A percentile compares a stretch with the other conserved stretches of the same genome.
phyloP scores from a whole-genome alignment of 1,140 invertebrate species.

The Cherax quadricarinatus region DNA sequence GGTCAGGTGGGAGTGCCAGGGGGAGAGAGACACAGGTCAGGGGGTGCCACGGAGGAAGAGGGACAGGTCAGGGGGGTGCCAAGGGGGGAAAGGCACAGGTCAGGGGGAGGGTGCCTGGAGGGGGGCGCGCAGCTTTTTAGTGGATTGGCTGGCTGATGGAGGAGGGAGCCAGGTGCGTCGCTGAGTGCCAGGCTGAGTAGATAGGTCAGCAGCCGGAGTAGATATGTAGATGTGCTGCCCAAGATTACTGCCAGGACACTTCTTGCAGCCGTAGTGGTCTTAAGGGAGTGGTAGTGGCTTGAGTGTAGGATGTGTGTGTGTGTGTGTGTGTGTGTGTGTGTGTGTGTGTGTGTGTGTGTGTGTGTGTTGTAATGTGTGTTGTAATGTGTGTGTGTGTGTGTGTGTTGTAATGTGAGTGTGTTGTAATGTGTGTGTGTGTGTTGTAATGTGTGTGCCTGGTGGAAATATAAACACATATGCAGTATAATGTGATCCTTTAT shows the following conservation, averaged over 20 bases:
- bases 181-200: conserved; percentile 29
- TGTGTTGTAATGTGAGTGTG: too few relatives aligned
- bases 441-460: too few relatives aligned
- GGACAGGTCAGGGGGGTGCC: neutral
- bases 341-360: conserved; percentile 38
- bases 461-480: too few relatives aligned
- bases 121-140: conserved; percentile 42
- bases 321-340: conserved; percentile 25
- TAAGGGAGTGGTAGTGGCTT: neutral
- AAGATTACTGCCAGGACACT: conserved; percentile 19
- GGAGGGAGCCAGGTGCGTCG: conserved; percentile 43
- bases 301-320: neutral
- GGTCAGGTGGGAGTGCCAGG: neutral
- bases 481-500: too few relatives aligned
- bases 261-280: conserved; percentile 4
- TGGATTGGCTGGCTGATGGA: conserved; percentile 62
- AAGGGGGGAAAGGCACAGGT: neutral
- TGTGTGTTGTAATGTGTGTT: conserved; percentile 8
- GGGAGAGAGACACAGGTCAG: neutral
- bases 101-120: neutral
- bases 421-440: too few relatives aligned
- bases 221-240: conserved; percentile 38
- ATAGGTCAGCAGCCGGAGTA: conserved; percentile 51
- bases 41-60: neutral
- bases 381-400: too few relatives aligned